phyloP scores from a whole-genome alignment of 2,888 invertebrate genomes.

The Plutella xylostella region DNA sequence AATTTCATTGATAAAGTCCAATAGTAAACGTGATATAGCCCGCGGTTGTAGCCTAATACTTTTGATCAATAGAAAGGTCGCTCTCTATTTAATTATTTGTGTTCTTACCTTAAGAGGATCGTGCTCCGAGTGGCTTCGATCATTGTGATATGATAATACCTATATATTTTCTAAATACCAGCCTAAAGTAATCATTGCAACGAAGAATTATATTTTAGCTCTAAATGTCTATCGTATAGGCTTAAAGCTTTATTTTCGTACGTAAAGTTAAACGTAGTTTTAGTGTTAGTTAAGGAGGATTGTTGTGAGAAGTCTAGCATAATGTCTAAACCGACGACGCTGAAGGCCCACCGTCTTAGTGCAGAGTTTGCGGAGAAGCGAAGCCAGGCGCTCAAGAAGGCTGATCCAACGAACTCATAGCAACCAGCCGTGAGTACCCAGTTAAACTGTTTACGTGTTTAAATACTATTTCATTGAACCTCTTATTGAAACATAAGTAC shows the following conservation, averaged over 20 bases:
- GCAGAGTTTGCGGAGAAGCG: slow-evolving; percentile 63
- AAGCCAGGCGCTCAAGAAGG: slow-evolving; percentile 48
- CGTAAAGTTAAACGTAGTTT: slow-evolving; percentile 21
- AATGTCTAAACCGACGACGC: slow-evolving; percentile 61
- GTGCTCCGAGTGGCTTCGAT: slow-evolving; percentile 3
- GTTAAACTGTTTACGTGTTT: too few relatives aligned
- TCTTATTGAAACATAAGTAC: too few relatives aligned
- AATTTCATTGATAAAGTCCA: background rate
- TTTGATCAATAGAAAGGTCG: slow-evolving; percentile 59
- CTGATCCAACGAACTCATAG: slow-evolving; percentile 57
- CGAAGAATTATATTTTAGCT: slow-evolving; percentile 32
- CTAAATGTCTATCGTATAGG: too few relatives aligned
- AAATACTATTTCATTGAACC: too few relatives aligned
- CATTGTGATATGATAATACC: slow-evolving; percentile 22
- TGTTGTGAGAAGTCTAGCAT: slow-evolving; percentile 20
- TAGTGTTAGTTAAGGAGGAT: slow-evolving; percentile 17
- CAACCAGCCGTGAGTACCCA: slow-evolving; percentile 59
- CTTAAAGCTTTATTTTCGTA: slow-evolving; percentile 22
- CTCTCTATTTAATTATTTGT: slow-evolving; percentile 64
- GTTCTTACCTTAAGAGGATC: slow-evolving; percentile 31
- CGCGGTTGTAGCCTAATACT: slow-evolving; percentile 27
- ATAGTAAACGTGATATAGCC: background rate
- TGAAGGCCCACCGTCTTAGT: slow-evolving; percentile 63
- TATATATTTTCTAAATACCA: slow-evolving; percentile 7
- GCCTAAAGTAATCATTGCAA: slow-evolving; percentile 29